Evolutionary conservation across 2,113 vertebrate genomes (phyloP).

Genomic region (Colistium nudipinnis): DNA sequence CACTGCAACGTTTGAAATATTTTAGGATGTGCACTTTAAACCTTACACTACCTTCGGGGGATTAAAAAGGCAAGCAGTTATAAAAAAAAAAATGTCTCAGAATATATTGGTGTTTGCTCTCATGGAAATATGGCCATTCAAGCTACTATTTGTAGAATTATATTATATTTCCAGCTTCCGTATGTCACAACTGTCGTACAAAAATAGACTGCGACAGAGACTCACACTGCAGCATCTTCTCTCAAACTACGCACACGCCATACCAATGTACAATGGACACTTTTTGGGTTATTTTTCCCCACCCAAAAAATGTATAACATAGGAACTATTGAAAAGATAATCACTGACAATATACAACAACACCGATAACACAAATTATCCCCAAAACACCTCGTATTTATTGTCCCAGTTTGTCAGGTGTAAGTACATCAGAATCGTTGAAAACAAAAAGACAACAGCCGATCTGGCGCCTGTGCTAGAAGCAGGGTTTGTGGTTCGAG

Average conservation of each 20-base stretch:
- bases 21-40: constrained; percentile 7
- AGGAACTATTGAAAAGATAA: no score
- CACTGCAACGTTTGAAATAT: neutral
- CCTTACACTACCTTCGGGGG: neutral
- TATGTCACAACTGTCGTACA: neutral
- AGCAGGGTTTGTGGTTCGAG: neutral
- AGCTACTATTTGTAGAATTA: neutral
- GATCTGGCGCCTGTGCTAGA: neutral
- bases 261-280: neutral
- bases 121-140: neutral
- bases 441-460: neutral
- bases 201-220: neutral
- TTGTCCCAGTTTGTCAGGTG: neutral
- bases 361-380: no score
- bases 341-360: no score
- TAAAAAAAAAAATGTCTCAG: neutral
- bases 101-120: neutral
- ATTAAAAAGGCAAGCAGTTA: neutral
- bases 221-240: neutral
- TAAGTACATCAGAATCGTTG: neutral
- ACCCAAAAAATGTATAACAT: neutral
- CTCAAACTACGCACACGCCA: neutral
- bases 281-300: neutral
- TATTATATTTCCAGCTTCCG: neutral
- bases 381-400: neutral